Conservation (phyloP, 2,888 invertebrate species). For the Hypomecis punctinalis region DNA sequence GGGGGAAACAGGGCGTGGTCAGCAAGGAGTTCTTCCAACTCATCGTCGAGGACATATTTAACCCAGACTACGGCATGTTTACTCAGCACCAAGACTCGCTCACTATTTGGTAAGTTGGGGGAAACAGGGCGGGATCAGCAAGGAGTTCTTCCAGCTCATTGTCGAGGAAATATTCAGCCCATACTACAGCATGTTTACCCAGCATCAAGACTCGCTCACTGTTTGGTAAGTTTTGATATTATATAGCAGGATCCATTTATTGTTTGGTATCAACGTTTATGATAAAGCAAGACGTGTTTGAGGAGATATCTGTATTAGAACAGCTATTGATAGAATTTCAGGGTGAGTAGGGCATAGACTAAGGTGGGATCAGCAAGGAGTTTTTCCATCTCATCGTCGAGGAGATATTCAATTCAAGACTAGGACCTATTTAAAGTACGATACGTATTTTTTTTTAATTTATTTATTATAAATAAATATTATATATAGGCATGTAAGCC, state of each 20-base stretch:
- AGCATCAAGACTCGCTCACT: constrained; percentile 88
- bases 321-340: constrained; percentile 98
- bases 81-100: constrained; percentile 88
- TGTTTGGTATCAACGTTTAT: no score
- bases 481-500: no score
- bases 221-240: constrained; percentile 87
- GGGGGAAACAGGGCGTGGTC: constrained; percentile 98
- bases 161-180: constrained; percentile 98
- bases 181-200: constrained; percentile 95
- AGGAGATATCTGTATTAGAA: no score
- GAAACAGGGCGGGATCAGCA: constrained; percentile 98
- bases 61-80: constrained; percentile 97
- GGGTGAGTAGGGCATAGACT: constrained; percentile 98
- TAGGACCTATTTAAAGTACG: constrained; percentile 97
- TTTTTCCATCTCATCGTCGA: constrained; percentile 97
- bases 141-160: constrained; percentile 98
- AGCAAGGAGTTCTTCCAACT: constrained; percentile 99
- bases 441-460: no score
- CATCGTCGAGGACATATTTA: constrained; percentile 96
- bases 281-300: no score
- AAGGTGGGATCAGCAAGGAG: constrained; percentile 98
- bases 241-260: no score
- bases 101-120: constrained; percentile 87
- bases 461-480: no score
- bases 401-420: constrained; percentile 97